These are phyloP conservation scores for Phalacrocorax pelagicus DNA, from an alignment of 2,113 vertebrate genomes.

Conservation along the genomic window DNA sequence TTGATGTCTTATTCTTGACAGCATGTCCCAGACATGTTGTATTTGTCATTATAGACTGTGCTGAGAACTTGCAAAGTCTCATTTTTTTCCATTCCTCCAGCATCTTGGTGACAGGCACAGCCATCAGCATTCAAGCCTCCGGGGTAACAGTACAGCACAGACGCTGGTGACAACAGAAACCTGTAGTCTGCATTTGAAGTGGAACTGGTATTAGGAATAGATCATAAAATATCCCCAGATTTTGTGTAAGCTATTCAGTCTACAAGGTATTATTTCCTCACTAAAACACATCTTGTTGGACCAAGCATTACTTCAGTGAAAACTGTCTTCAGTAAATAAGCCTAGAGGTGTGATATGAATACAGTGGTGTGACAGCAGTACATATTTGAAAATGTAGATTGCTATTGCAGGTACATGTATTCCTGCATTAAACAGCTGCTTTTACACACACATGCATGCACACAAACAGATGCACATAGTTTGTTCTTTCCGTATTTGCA, in stretches of 20 bases:
- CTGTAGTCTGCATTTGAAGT: not conserved
- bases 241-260: not conserved
- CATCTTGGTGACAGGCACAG: not conserved
- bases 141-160: not conserved
- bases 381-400: not conserved
- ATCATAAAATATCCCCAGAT: not conserved
- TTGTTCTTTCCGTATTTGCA: not conserved
- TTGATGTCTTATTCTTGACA: slow-evolving; percentile 21
- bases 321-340: not conserved
- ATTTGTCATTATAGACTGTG: not conserved
- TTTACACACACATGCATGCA: not conserved
- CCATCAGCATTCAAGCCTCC: not conserved
- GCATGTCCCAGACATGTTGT: slow-evolving; percentile 32
- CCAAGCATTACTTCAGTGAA: not conserved
- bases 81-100: not conserved
- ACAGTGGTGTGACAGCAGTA: not conserved
- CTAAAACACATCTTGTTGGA: not conserved
- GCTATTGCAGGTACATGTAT: not conserved
- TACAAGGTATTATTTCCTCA: not conserved
- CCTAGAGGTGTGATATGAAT: not conserved
- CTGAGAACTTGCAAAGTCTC: slow-evolving; percentile 1
- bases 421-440: not conserved
- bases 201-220: not conserved
- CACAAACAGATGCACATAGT: accelerated
- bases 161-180: not conserved